Base-by-base conservation (phyloP, 2,113 vertebrate genomes). In the Caloenas nicobarica region DNA sequence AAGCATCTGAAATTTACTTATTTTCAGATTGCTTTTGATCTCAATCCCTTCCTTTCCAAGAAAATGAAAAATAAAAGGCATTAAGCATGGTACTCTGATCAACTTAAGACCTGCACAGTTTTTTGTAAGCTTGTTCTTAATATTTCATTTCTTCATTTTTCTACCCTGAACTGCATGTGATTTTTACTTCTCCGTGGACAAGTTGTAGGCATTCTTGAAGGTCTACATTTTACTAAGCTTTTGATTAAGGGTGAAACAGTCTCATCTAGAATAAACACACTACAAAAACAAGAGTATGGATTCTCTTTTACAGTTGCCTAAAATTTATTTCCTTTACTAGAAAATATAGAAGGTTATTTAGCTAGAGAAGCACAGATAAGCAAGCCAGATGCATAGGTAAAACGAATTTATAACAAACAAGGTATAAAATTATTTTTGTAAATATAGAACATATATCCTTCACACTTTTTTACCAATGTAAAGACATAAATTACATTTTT, bases 111-210 rank as follows among this genome's bases (percentile, higher is more conserved):
- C 10, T 58, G 13, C 15, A 44, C 1, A 44, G 24, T 29, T 24
- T 40, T 57, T 34, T 33, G 23, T 19, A 60, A 18, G 53, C 22
- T 24, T 89, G 6, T 11, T 46, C 29, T 61, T 66, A 46, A 36
- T 9, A 38, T 28, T 74, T 70, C 2, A 33, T 29, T 46, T 74
- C 57, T 51, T 69, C 1, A 31, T 34, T 83, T 93, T 89, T 80
- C 10, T 9, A 83, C 17, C 21, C 60, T 77, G 48, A 18, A 83
- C 4, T 10, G 19, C 3, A 0, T 9, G 6, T 16, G 3, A 51
- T 19, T 58, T 85, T 71, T n/a, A 79, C 18, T 72, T 72, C 72
- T 64, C 25, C 46, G 6, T 2, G 0, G 24, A 57, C 31, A 53
- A 54, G 34, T 57, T 44, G 36, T 26, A 77, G 28, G 16, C 6